A percentile compares a stretch with the other conserved stretches of the same genome.
These are phyloP conservation scores for Axinella damicornis DNA, from an alignment of 37 sponge, comb jelly and placozoan genomes.

Conservation along the genomic window DNA sequence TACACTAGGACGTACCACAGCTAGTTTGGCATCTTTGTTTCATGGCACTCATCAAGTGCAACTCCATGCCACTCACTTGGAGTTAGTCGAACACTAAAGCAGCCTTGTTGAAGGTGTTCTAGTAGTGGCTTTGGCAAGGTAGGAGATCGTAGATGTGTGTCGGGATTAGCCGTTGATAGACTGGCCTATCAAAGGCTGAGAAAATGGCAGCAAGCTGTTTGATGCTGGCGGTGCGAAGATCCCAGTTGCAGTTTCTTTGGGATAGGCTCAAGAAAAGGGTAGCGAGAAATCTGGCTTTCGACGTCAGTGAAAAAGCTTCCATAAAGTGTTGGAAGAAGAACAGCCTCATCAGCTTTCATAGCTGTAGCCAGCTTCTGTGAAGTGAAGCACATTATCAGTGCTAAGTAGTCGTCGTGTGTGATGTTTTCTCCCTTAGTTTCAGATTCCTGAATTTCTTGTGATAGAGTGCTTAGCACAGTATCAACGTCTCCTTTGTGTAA, in stretches of 20 bases:
- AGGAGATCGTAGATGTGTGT: neutral
- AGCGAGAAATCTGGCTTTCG: too few relatives aligned
- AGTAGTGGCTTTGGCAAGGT: constrained; percentile 9
- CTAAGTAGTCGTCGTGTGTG: too few relatives aligned
- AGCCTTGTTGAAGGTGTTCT: constrained; percentile 1
- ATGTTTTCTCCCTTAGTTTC: too few relatives aligned
- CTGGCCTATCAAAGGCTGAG: constrained; percentile 10
- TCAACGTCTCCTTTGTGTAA: too few relatives aligned
- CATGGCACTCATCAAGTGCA: constrained; percentile 40
- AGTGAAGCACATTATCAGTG: too few relatives aligned
- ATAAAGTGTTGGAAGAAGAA: too few relatives aligned
- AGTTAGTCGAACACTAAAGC: constrained; percentile 12
- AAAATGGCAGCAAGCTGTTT: constrained; percentile 17
- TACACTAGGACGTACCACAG: constrained; percentile 10
- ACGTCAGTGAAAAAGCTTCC: too few relatives aligned
- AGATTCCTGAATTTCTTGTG: too few relatives aligned
- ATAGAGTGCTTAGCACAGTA: too few relatives aligned
- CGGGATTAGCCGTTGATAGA: constrained; percentile 15
- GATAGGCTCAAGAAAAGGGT: too few relatives aligned
- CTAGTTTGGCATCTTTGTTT: constrained; percentile 33
- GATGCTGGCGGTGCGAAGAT: neutral
- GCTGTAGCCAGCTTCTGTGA: too few relatives aligned
- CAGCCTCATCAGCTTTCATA: too few relatives aligned
- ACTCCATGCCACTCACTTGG: constrained; percentile 22
- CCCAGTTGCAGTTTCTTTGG: constrained; percentile 31